Evolutionary conservation across 2,113 vertebrate genomes (phyloP), one percentile per base, ranked within the genome.

Genomic region (Lamprologus ornatipinnis): DNA sequence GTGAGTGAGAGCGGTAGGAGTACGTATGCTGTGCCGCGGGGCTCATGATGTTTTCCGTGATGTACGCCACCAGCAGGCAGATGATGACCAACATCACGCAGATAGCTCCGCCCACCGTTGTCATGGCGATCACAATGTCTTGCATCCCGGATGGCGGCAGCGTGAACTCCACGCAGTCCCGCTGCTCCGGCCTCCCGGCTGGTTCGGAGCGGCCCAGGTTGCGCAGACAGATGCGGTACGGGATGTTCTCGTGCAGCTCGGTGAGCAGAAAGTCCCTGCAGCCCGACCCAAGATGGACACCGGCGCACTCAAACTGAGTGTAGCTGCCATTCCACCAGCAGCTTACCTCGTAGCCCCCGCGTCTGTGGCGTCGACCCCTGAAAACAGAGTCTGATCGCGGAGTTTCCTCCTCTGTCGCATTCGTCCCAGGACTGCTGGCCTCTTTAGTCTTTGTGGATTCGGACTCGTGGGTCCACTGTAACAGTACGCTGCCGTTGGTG

Each of bases 81-180:
- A 99, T 99, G 95, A 99, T 97, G 91, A 99, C 98, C 87, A 99
- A 97, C 98, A 99, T 99, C 94, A 99, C 98, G 88, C 98, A 99
- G 94, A 99, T 99, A 88, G 98, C 97, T 49, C 98, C 98, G 80
- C 98, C 98, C 92, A 99, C 98, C 6, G 98, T 98, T 80, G 98
- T 99, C 98, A 99, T 99, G 94, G 98, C 98, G 55, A 99, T 97
- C 7, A 99, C 98, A 90, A 99, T 98, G 88, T 99, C 98, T 94
- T 97, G 97, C 98, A 98, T 98, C 94, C 98, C 97, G 13, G 97
- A 96, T 1, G 97, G 97, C 47, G 97, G 95, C 63, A 98, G 95
- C 21, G 95, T 97, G 87, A 99, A 99, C 95, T 99, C 98, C 85
- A 99, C 97, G 88, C 98, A 99, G 84, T 98, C 97, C 4, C 94